Evolutionary conservation across 2,113 vertebrate species (phyloP).

Genomic region (Actenoides lindsayi): DNA sequence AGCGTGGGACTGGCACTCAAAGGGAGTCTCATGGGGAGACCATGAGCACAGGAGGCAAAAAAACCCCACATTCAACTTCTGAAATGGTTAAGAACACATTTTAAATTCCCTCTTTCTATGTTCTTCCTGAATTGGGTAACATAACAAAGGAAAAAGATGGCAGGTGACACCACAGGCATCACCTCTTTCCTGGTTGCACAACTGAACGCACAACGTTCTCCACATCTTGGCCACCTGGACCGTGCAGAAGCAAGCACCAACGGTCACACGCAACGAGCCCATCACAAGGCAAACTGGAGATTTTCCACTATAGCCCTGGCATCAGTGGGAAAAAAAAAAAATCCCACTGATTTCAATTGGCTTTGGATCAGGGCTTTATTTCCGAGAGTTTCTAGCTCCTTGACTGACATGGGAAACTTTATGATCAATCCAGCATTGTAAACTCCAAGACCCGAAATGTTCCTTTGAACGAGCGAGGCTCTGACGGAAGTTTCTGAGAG

Average conservation of each 20-base stretch:
- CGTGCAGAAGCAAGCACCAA: not conserved
- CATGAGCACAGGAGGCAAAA: not conserved
- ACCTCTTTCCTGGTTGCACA: not conserved
- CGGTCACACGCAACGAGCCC: not conserved
- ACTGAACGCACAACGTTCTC: not conserved
- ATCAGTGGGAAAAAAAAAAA: not conserved
- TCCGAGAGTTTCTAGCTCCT: not conserved
- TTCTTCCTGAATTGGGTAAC: not conserved
- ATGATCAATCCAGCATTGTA: not conserved
- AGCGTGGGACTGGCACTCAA: not conserved
- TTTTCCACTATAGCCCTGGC: not conserved
- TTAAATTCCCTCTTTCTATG: not conserved
- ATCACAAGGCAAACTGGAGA: not conserved
- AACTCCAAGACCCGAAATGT: not conserved
- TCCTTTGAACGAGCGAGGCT: not conserved
- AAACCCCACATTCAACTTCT: not conserved
- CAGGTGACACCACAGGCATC: not conserved
- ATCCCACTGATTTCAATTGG: not conserved
- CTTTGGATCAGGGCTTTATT: not conserved
- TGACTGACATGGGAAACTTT: not conserved
- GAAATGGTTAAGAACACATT: not conserved
- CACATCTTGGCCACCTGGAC: not conserved
- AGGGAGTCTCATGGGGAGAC: not conserved
- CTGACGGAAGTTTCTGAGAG: not conserved
- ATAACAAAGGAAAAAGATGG: not conserved